Base-by-base conservation (phyloP, 2,113 vertebrate species). In the Psophia crepitans region DNA sequence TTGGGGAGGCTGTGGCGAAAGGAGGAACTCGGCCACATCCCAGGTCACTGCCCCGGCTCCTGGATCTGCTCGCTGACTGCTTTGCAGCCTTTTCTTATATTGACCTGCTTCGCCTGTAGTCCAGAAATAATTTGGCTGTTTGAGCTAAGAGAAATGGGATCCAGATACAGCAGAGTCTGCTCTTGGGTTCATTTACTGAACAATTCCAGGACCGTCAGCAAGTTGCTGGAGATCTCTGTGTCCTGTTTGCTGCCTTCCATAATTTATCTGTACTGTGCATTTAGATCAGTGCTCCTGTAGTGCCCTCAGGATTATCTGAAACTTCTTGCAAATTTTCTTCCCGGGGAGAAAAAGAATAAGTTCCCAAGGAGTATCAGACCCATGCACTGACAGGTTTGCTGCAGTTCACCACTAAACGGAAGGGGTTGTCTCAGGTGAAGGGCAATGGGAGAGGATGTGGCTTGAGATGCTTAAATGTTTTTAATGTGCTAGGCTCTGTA, bases 1-100 rank as follows among this genome's bases (percentile, higher is more conserved):
- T 14, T 97, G 94, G 61, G 73, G 77, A 64, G 77, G 69, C 89
- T 78, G 84, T 3, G 70, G 93, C 1, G 1, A 39, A 96, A 97
- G 96, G 79, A 93, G 96, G 96, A 97, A 96, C 96, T 97, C 74
- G 1, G 49, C 70, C 2, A 3, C 58, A 69, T 71, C 89, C 69
- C 82, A 27, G 93, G 86, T 95, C 91, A 94, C 87, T 94, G 84
- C 70, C 77, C 85, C 0, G 0, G 48, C 93, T 90, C 32, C 76
- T 35, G 87, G 76, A 66, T 53, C 87, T 87, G 92, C 68, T 35
- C 9, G 0, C 89, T 21, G 71, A 23, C 68, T 23, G 44, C 58
- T 61, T 44, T 49, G 54, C 75, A 73, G 53, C 46, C 28, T 43
- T 61, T 37, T 37, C 57, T 57, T 57, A 2, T 4, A 0, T 23